A percentile compares a stretch with the other conserved stretches of the same genome.
Conservation (phyloP, 2,888 invertebrate genomes). For the Diachrysia chrysitis region DNA sequence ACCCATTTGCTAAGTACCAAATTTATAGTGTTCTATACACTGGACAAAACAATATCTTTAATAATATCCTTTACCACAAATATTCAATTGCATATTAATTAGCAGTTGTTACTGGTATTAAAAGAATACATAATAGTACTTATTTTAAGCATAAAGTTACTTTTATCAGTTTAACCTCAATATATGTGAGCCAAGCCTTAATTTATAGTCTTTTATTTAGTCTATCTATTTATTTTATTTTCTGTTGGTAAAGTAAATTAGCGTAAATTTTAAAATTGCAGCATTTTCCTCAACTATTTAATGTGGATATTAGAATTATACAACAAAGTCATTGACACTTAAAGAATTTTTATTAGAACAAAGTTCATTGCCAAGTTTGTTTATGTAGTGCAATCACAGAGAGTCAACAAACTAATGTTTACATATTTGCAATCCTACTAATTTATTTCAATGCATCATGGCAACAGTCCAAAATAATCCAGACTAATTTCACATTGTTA, state of each 20-base stretch:
- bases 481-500: neutral
- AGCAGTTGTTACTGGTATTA: neutral
- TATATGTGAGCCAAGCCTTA: neutral
- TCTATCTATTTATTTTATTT: neutral
- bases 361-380: conserved; percentile 36
- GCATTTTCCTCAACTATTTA: neutral
- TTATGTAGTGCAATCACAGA: conserved; percentile 17
- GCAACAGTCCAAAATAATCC: neutral
- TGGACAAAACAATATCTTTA: neutral
- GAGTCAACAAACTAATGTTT: conserved; percentile 17
- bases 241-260: neutral
- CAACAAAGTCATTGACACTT: conserved; percentile 25
- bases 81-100: neutral
- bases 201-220: neutral
- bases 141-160: neutral
- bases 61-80: neutral
- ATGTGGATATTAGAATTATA: neutral
- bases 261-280: neutral
- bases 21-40: neutral
- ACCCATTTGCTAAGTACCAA: neutral
- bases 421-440: neutral
- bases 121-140: too few relatives aligned
- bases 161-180: conserved; percentile 2
- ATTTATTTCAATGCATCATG: neutral
- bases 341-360: conserved; percentile 19